Conservation (phyloP, 2,888 invertebrate genomes). For the Spicauda simplicius region DNA sequence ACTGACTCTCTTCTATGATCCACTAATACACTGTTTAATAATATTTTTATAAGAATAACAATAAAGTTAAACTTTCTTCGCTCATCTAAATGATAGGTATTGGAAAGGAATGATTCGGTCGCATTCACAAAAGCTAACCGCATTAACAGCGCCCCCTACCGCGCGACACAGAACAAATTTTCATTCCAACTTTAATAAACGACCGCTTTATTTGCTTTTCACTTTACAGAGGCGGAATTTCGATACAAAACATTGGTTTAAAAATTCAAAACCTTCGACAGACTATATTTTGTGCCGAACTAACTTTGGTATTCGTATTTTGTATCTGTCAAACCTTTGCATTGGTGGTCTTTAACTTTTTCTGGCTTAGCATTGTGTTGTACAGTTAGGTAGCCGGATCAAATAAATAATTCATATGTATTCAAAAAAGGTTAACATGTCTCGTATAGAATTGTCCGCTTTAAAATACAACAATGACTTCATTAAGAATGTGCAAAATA, state of each 20-base stretch:
- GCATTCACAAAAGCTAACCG: background rate
- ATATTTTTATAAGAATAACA: background rate
- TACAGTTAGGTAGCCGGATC: conserved; percentile 54
- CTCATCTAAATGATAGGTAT: background rate
- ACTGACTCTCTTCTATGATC: too few relatives aligned
- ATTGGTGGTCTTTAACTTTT: conserved; percentile 15
- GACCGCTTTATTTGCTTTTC: conserved; percentile 35
- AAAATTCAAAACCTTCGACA: background rate
- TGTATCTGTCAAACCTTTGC: background rate
- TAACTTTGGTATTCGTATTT: background rate
- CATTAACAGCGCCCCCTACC: conserved; percentile 19
- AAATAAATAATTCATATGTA: conserved; percentile 58
- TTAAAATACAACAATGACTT: conserved; percentile 23
- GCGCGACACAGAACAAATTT: conserved; percentile 1
- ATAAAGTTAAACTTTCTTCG: conserved; percentile 10
- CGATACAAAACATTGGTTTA: background rate
- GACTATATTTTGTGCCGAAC: background rate
- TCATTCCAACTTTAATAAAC: conserved; percentile 5
- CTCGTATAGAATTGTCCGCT: conserved; percentile 13
- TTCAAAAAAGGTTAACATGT: conserved; percentile 26
- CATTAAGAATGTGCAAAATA: conserved; percentile 25
- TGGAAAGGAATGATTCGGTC: background rate
- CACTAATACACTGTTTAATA: too few relatives aligned
- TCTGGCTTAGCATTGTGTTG: conserved; percentile 33
- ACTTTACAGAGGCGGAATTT: background rate